A percentile compares a stretch with the other conserved stretches of the same genome.
Evolutionary conservation across 2,888 invertebrate genomes (phyloP).

Genomic region (Liposcelis brunnea): DNA sequence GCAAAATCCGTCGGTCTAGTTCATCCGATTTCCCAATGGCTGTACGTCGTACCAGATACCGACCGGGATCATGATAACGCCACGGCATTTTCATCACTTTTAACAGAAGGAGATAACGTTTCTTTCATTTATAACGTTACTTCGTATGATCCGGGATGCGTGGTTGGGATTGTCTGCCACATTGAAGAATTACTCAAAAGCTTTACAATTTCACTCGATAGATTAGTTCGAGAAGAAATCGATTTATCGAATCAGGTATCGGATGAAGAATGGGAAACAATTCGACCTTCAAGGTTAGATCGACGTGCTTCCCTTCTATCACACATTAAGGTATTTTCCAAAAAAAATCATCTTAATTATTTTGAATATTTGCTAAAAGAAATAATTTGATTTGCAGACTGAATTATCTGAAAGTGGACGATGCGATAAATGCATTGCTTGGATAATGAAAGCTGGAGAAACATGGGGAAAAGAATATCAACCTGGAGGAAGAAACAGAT

Average conservation of each 20-base stretch:
- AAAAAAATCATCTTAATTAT: not conserved
- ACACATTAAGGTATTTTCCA: slow-evolving; percentile 41
- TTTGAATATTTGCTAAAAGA: slow-evolving; percentile 11
- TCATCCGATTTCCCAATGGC: slow-evolving; percentile 58
- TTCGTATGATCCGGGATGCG: slow-evolving; percentile 16
- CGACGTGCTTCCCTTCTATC: slow-evolving; percentile 43
- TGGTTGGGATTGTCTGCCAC: slow-evolving; percentile 43
- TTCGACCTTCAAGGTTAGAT: slow-evolving; percentile 50
- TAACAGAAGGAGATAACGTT: slow-evolving; percentile 63
- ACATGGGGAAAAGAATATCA: slow-evolving; percentile 32
- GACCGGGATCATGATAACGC: slow-evolving; percentile 32
- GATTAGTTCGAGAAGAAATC: slow-evolving; percentile 48
- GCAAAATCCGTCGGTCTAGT: slow-evolving; percentile 49
- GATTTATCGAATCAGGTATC: slow-evolving; percentile 57
- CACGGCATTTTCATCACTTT: slow-evolving; percentile 34
- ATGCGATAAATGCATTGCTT: slow-evolving; percentile 38
- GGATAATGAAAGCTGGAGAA: slow-evolving; percentile 37
- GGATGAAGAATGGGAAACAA: slow-evolving; percentile 72
- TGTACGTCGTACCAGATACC: slow-evolving; percentile 56
- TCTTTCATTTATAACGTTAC: slow-evolving; percentile 60
- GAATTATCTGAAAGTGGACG: slow-evolving; percentile 23
- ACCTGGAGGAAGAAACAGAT: not conserved
- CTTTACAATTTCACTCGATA: slow-evolving; percentile 49
- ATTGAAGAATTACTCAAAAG: slow-evolving; percentile 46
- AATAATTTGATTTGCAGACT: slow-evolving; percentile 20